These are phyloP conservation scores for Hapalemur alaotrensis DNA, from an alignment of 2,797 vertebrate genomes.

Conservation along the genomic window DNA sequence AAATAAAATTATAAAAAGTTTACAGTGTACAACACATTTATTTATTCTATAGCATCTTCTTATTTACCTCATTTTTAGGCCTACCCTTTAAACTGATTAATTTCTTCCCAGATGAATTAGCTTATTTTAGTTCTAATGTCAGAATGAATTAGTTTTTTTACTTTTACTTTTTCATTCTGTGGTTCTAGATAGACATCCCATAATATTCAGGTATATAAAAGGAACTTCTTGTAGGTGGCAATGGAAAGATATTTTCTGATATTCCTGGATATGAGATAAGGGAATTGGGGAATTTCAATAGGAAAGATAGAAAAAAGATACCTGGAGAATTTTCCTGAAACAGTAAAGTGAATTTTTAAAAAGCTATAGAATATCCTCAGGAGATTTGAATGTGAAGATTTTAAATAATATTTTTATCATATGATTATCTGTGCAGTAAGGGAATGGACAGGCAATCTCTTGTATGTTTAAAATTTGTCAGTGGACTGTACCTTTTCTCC, in stretches of 20 bases:
- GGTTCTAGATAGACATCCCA: not conserved
- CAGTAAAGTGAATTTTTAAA: conserved; percentile 39
- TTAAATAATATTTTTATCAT: conserved; percentile 10
- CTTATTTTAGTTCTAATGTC: conserved; percentile 11
- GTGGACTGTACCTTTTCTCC: not conserved
- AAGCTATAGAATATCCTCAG: not conserved
- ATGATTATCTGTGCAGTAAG: not conserved
- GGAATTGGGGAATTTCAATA: conserved; percentile 35
- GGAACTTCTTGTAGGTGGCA: not conserved
- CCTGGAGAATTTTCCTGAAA: not conserved
- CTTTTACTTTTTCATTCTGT: not conserved
- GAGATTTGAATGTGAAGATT: conserved; percentile 20
- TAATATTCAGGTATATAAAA: not conserved
- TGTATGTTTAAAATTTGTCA: not conserved
- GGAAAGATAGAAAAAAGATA: conserved; percentile 36
- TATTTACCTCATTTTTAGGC: not conserved
- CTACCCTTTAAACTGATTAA: not conserved
- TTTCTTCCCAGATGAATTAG: not conserved
- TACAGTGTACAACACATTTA: not conserved
- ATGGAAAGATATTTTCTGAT: not conserved
- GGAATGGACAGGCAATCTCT: not conserved
- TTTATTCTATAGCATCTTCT: not conserved
- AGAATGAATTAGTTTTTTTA: not conserved
- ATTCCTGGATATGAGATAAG: conserved; percentile 42
- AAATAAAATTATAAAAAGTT: not conserved